phyloP scores from a whole-genome alignment of 2,113 vertebrate genomes.

The Eidolon helvum region DNA sequence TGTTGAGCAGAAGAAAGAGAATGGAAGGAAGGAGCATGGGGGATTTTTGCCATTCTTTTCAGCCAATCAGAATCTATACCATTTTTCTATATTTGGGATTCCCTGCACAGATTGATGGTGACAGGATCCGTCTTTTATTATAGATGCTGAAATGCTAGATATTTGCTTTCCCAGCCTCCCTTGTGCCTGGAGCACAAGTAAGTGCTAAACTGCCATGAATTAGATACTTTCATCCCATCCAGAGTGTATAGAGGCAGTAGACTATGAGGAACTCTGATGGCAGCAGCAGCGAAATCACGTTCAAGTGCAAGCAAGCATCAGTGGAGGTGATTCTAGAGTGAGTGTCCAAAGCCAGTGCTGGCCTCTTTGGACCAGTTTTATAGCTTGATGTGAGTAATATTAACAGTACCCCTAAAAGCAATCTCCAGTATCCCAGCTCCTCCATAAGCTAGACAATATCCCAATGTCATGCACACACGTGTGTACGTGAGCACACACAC shows the following conservation, averaged over 20 bases:
- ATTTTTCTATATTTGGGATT: not conserved
- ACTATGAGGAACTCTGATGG: rapidly evolving
- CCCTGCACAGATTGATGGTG: not conserved
- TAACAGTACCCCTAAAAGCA: not conserved
- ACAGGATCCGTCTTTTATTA: not conserved
- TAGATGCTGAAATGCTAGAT: not conserved
- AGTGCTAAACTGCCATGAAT: not conserved
- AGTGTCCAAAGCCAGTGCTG: no score
- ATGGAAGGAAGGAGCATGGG: no score
- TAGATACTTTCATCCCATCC: not conserved
- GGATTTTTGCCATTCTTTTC: not conserved
- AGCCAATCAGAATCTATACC: not conserved
- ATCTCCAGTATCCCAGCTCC: not conserved
- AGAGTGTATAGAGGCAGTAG: not conserved
- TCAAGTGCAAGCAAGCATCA: not conserved
- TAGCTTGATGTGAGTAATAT: no score
- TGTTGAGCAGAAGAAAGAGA: not conserved
- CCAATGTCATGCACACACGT: rapidly evolving
- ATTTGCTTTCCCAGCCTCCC: not conserved
- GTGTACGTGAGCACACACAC: not conserved
- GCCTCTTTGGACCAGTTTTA: not conserved
- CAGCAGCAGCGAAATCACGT: rapidly evolving
- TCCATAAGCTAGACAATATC: not conserved
- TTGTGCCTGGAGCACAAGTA: not conserved
- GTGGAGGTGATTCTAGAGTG: rapidly evolving